Evolutionary conservation across 2,113 vertebrate genomes (phyloP).

Genomic region (Microtus ochrogaster): DNA sequence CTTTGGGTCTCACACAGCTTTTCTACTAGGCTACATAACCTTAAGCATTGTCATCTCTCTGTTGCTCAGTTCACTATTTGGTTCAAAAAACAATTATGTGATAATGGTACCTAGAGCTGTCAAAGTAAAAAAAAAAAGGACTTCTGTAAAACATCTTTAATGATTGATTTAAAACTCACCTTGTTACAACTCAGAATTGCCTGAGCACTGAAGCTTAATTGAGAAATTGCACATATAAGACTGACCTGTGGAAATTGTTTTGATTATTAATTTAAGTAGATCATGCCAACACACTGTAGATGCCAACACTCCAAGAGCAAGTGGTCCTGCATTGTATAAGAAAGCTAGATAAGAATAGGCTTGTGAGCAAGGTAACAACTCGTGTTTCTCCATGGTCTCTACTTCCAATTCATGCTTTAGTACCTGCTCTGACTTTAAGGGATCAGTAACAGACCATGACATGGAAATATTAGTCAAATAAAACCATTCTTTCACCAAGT

Average conservation of each 20-base stretch:
- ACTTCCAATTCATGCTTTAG: neutral
- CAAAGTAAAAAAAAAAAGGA: neutral
- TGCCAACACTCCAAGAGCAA: neutral
- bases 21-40: neutral
- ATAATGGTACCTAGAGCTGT: neutral
- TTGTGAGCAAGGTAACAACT: neutral
- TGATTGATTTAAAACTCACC: neutral
- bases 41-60: neutral
- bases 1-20: neutral
- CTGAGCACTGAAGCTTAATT: neutral
- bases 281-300: neutral
- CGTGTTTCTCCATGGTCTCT: neutral
- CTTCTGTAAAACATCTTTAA: neutral
- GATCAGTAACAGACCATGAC: neutral
- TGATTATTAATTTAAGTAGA: neutral
- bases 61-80: neutral
- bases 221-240: neutral
- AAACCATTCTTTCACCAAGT: neutral
- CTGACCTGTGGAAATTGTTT: neutral
- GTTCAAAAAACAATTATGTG: neutral
- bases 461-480: neutral
- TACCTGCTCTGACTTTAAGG: neutral
- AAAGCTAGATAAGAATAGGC: neutral
- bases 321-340: neutral
- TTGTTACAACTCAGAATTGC: neutral